Conservation (phyloP, 1,140 invertebrate species). For the Sminthurides bifidus region DNA sequence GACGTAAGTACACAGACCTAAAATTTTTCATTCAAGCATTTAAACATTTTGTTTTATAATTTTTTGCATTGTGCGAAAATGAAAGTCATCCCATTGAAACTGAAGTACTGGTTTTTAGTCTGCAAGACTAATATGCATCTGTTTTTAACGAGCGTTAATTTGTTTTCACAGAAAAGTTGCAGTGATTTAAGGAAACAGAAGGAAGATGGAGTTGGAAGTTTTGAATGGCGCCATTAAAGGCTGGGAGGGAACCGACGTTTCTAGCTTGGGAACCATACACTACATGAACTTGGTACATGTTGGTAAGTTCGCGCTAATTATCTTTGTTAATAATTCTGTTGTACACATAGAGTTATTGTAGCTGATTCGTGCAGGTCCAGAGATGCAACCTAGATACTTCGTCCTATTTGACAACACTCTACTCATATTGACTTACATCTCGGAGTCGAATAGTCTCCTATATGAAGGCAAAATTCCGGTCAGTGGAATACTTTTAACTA, state of each 20-base stretch:
- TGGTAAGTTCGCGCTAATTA: conserved; percentile 11
- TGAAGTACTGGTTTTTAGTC: no score
- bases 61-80: neutral
- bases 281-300: conserved; percentile 47
- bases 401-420: conserved; percentile 79
- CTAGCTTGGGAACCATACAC: conserved; percentile 60
- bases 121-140: no score
- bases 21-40: conserved; percentile 5
- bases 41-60: conserved; percentile 24
- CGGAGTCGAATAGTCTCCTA: conserved; percentile 83
- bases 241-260: conserved; percentile 83
- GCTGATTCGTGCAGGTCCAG: conserved; percentile 46
- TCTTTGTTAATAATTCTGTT: neutral
- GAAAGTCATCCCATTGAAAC: neutral
- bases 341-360: conserved; percentile 57
- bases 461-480: conserved; percentile 89
- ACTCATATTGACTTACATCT: conserved; percentile 78
- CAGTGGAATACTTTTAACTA: conserved; percentile 64
- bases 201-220: conserved; percentile 89
- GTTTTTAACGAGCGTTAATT: no score
- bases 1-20: conserved; percentile 61
- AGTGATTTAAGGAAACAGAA: conserved; percentile 77
- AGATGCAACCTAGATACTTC: conserved; percentile 78
- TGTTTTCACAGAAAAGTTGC: conserved; percentile 59
- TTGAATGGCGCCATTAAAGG: conserved; percentile 80